phyloP scores from a whole-genome alignment of 1,140 invertebrate genomes.

The Pectinophora gossypiella region DNA sequence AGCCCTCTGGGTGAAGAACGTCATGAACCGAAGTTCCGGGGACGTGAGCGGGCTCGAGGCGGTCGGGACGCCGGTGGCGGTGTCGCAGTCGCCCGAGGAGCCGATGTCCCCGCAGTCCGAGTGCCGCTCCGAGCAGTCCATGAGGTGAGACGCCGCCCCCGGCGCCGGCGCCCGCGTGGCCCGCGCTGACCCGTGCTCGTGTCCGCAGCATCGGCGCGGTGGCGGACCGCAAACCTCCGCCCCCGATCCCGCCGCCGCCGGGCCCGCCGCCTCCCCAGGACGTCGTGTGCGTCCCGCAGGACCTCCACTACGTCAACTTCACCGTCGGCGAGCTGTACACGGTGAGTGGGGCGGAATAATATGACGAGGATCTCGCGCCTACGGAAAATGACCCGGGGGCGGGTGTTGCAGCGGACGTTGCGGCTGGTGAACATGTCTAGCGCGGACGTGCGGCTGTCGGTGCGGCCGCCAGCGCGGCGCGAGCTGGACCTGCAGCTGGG shows the following conservation, averaged over 20 bases:
- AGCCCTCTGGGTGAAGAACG: conserved; percentile 36
- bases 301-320: conserved; percentile 44
- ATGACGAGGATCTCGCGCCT: neutral
- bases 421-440: conserved; percentile 34
- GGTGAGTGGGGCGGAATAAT: conserved; percentile 7
- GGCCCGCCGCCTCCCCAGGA: conserved; percentile 15
- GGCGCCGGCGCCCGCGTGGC: neutral
- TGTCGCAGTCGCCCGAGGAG: neutral
- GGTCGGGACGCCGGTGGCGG: neutral
- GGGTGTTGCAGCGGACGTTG: neutral
- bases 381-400: neutral
- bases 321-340: conserved; percentile 19
- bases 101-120: neutral
- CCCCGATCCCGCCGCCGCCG: neutral
- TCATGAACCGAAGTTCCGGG: conserved; percentile 36
- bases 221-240: neutral
- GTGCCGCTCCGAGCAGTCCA: neutral
- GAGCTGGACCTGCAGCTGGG: conserved; percentile 25
- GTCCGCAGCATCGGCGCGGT: conserved; percentile 36
- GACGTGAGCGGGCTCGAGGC: conserved; percentile 12
- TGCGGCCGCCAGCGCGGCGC: conserved; percentile 10
- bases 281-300: conserved; percentile 37
- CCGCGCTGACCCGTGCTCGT: conserved; percentile 5
- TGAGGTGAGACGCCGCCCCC: neutral
- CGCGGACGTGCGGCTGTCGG: conserved; percentile 22